A percentile compares a stretch with the other conserved stretches of the same genome.
These are phyloP conservation scores for Iselma pallidipennis DNA, from an alignment of 2,888 invertebrate species.

Conservation along the genomic window DNA sequence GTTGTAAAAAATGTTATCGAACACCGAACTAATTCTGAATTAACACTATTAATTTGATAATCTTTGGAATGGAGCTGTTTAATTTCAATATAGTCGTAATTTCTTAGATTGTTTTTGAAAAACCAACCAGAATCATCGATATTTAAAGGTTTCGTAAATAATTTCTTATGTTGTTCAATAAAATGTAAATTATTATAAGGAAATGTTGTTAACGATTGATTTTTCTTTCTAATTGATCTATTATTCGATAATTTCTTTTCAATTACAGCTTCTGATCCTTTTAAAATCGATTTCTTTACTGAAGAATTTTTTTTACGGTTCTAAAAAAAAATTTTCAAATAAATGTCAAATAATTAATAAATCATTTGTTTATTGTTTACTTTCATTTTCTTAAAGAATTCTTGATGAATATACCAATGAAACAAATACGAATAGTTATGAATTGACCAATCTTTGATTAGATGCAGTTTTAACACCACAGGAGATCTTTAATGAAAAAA, in stretches of 20 bases:
- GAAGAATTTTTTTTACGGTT: neutral
- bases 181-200: conserved; percentile 23
- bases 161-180: conserved; percentile 35
- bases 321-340: neutral
- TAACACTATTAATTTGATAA: neutral
- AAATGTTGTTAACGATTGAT: conserved; percentile 5
- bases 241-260: conserved; percentile 4
- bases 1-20: neutral
- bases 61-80: conserved; percentile 24
- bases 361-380: conserved; percentile 22
- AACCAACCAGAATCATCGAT: conserved; percentile 48
- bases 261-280: conserved; percentile 6
- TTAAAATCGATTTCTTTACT: conserved; percentile 3
- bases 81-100: conserved; percentile 45
- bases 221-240: conserved; percentile 2
- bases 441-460: too few species aligned
- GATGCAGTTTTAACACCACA: too few species aligned
- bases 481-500: too few species aligned
- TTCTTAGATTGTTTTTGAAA: conserved; percentile 48
- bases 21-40: neutral
- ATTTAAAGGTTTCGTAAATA: conserved; percentile 33
- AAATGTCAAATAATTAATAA: conserved; percentile 21
- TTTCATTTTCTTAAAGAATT: conserved; percentile 12
- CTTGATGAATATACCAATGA: neutral
- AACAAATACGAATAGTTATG: too few species aligned